Evolutionary conservation across 2,888 invertebrate genomes (phyloP).

Genomic region (Elysia crispata): DNA sequence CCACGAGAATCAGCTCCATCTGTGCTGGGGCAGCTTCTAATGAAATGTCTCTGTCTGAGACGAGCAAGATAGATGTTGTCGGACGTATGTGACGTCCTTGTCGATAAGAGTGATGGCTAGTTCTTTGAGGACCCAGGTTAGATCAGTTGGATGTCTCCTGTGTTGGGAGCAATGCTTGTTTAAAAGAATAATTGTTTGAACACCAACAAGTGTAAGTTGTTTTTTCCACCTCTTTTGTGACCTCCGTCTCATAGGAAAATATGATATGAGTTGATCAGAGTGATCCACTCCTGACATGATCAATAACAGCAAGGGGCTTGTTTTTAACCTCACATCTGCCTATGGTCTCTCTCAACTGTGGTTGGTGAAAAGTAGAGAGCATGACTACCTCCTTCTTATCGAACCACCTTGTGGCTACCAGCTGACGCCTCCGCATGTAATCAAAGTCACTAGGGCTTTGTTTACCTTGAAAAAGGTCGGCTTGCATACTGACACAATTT

Average conservation of each 20-base stretch:
- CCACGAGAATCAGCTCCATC: too few species aligned
- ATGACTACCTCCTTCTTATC: conserved; percentile 34
- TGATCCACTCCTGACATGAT: conserved; percentile 43
- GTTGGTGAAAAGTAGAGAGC: conserved; percentile 26
- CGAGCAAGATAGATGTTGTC: background rate
- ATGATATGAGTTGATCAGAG: conserved; percentile 34
- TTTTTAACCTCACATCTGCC: conserved; percentile 12
- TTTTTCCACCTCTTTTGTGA: conserved; percentile 10
- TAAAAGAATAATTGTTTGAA: background rate
- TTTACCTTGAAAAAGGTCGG: background rate
- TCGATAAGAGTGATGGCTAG: background rate
- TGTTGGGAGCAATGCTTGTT: background rate
- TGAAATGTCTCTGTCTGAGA: background rate
- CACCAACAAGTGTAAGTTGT: background rate
- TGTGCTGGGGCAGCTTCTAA: background rate
- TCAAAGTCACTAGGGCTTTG: background rate
- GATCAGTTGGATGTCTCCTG: background rate
- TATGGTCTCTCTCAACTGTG: background rate
- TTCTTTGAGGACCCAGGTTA: background rate
- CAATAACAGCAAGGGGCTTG: conserved; percentile 21
- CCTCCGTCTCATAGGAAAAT: conserved; percentile 30
- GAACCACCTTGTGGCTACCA: conserved; percentile 21
- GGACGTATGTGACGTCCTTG: background rate
- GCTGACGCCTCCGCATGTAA: background rate
- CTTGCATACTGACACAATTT: conserved; percentile 33